A percentile compares a stretch with the other conserved stretches of the same genome.
Evolutionary conservation across 1,140 invertebrate genomes (phyloP).

Genomic region (Ericerus pela): DNA sequence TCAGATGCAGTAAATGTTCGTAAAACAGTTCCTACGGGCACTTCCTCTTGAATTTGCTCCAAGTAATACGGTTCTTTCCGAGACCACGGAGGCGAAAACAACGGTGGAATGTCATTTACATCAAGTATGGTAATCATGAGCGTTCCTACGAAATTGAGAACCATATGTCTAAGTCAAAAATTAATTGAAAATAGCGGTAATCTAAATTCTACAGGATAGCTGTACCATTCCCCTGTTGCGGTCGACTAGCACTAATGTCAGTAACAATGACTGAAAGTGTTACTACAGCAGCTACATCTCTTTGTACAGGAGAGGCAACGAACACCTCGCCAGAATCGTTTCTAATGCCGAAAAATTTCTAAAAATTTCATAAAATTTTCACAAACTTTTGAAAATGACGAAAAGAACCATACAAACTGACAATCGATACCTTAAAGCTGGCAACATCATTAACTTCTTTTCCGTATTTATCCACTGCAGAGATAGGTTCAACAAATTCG

Average conservation of each 20-base stretch:
- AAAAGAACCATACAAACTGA: conserved; percentile 14
- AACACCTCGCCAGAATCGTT: conserved; percentile 51
- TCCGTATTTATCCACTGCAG: conserved; percentile 67
- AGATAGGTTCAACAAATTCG: conserved; percentile 46
- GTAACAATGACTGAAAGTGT: conserved; percentile 62
- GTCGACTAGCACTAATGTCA: conserved; percentile 57
- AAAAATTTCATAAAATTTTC: conserved; percentile 26
- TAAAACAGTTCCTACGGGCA: conserved; percentile 61
- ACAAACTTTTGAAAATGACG: not conserved
- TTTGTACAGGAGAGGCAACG: conserved; percentile 46
- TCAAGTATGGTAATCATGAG: conserved; percentile 76
- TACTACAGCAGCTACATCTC: conserved; percentile 54
- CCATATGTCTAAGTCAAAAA: not conserved
- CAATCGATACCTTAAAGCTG: conserved; percentile 28
- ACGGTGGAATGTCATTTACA: conserved; percentile 48
- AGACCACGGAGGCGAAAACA: conserved; percentile 55
- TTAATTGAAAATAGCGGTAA: not conserved
- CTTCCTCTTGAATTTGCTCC: conserved; percentile 64
- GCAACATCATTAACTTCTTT: conserved; percentile 42
- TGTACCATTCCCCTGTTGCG: conserved; percentile 58
- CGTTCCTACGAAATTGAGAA: conserved; percentile 38
- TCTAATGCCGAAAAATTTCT: conserved; percentile 60
- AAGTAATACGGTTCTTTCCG: conserved; percentile 47
- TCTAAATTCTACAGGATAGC: not conserved
- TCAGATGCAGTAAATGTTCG: conserved; percentile 67